Evolutionary conservation across 2,888 invertebrate species (phyloP).

Genomic region (Hypselothyrea guttata): DNA sequence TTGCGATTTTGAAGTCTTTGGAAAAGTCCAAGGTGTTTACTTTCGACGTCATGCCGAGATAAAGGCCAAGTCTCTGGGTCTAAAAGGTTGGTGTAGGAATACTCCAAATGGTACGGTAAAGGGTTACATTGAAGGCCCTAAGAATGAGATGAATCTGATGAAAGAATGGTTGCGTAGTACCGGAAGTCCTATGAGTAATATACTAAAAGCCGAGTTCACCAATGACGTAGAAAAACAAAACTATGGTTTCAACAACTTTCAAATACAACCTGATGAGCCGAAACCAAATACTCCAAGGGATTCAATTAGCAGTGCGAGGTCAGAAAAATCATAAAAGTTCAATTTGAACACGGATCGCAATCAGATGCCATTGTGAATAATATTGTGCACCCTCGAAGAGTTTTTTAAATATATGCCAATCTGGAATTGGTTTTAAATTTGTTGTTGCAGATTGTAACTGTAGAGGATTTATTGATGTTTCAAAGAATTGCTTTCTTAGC

Average conservation of each 20-base stretch:
- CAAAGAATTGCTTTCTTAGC: too few species aligned
- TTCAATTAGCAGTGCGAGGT: too few species aligned
- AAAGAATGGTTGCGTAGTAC: constrained; percentile 84
- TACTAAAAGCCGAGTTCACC: constrained; percentile 88
- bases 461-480: too few species aligned
- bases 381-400: too few species aligned
- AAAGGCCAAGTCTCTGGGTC: constrained; percentile 84
- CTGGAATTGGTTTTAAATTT: too few species aligned
- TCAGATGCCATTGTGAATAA: background rate
- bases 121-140: constrained; percentile 85
- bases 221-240: constrained; percentile 18
- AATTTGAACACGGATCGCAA: background rate
- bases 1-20: constrained; percentile 76
- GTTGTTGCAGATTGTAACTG: too few species aligned
- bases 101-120: constrained; percentile 85
- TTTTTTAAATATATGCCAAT: too few species aligned
- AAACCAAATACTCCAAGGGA: background rate
- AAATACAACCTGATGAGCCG: constrained; percentile 44
- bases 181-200: constrained; percentile 89
- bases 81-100: constrained; percentile 88
- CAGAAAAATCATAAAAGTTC: background rate
- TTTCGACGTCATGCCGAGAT: constrained; percentile 84
- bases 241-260: constrained; percentile 52
- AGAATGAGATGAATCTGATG: constrained; percentile 84
- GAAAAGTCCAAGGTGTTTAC: constrained; percentile 75